phyloP scores from a whole-genome alignment of 2,113 vertebrate species.

The Sceloporus undulatus region DNA sequence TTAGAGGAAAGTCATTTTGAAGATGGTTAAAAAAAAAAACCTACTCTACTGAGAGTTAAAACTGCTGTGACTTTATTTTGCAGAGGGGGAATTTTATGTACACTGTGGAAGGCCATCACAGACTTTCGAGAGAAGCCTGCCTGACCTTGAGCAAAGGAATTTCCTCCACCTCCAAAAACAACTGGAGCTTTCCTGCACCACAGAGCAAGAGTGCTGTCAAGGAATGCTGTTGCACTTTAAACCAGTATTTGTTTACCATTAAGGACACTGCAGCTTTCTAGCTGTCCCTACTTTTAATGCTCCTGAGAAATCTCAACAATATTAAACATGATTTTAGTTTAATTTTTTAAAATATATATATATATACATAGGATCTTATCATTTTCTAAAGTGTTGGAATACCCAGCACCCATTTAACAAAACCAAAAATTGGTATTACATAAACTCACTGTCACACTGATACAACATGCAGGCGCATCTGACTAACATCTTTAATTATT shows the following conservation, averaged over 20 bases:
- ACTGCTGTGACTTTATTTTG: conserved; percentile 43
- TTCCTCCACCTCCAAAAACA: conserved; percentile 49
- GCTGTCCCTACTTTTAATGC: conserved; percentile 70
- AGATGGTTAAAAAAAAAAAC: neutral
- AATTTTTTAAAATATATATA: conserved; percentile 64
- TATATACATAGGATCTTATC: conserved; percentile 56
- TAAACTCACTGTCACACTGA: conserved; percentile 41
- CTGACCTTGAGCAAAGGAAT: conserved; percentile 64
- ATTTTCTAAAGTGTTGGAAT: conserved; percentile 52
- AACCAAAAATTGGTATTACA: conserved; percentile 67
- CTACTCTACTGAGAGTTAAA: conserved; percentile 33
- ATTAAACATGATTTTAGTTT: conserved; percentile 68
- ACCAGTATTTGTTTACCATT: conserved; percentile 89
- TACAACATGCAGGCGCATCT: too few relatives aligned
- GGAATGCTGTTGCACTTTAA: conserved; percentile 85
- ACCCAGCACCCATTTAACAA: conserved; percentile 45
- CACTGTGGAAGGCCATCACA: conserved; percentile 93
- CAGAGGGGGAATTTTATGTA: conserved; percentile 95
- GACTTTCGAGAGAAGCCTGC: conserved; percentile 86
- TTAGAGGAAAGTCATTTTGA: conserved; percentile 24
- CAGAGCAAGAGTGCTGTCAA: conserved; percentile 71
- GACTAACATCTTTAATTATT: too few relatives aligned
- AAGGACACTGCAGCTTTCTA: conserved; percentile 79
- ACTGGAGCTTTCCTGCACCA: conserved; percentile 61
- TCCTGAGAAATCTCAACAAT: conserved; percentile 66